Evolutionary conservation across 2,888 invertebrate genomes (phyloP).

Genomic region (Plebejus anna): DNA sequence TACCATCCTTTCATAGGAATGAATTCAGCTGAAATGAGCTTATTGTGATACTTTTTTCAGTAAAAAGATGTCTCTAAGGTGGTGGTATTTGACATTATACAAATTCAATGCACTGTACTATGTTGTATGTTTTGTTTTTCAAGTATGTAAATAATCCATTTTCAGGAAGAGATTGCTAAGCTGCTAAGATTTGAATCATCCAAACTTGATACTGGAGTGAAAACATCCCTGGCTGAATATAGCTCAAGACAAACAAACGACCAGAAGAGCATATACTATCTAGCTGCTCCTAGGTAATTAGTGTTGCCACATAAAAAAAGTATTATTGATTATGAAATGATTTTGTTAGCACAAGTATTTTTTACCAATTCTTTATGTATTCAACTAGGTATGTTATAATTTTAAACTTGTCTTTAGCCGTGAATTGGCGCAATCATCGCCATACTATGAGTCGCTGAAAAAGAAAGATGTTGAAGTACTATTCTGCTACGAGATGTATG

Average conservation of each 20-base stretch:
- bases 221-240: slow-evolving; percentile 91
- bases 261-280: slow-evolving; percentile 93
- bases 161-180: slow-evolving; percentile 93
- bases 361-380: not conserved
- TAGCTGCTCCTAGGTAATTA: slow-evolving; percentile 92
- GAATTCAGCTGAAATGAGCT: too few relatives aligned
- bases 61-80: too few relatives aligned
- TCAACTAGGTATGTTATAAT: not conserved
- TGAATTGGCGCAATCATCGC: slow-evolving; percentile 94
- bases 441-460: slow-evolving; percentile 96
- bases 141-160: slow-evolving; percentile 23
- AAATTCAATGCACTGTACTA: too few relatives aligned
- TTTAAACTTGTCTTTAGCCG: slow-evolving; percentile 81
- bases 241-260: slow-evolving; percentile 86
- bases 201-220: slow-evolving; percentile 83
- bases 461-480: slow-evolving; percentile 93
- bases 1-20: too few relatives aligned
- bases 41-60: too few relatives aligned
- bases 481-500: slow-evolving; percentile 98
- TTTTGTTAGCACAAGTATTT: too few relatives aligned
- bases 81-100: too few relatives aligned
- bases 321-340: not conserved
- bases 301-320: not conserved
- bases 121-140: too few relatives aligned
- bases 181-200: slow-evolving; percentile 96